Base-by-base conservation (phyloP, 2,888 invertebrate genomes). In the Campoplex nolae region DNA sequence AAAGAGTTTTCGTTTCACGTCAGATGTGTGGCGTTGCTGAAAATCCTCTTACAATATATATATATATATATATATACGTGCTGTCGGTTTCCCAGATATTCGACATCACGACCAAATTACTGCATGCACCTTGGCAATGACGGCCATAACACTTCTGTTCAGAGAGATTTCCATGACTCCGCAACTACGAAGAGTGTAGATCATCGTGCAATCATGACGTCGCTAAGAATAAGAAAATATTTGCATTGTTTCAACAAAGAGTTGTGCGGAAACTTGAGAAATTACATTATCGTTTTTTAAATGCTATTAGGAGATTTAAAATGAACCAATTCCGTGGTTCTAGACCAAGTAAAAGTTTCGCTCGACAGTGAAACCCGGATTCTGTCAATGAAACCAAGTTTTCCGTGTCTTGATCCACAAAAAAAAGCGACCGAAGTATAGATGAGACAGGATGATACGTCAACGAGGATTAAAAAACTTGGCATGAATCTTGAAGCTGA, bases 11-110 rank as follows among this genome's bases (percentile, higher is more conserved):
- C 18, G 42, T 56, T 71, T 83, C 78, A 70, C 79, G 83, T 86
- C 83, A 77, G 68, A 86, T 70, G 80, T 48, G 74, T 74, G 86
- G 77, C 67, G 83, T 67, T 35, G 58, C 38, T 65, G 51, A 35
- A 74, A 56, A 71, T 71, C 62, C 32, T 68, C 67, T 67, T 68
- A 45, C 42, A n/a, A 42, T 32, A 76, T 32, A 32, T 32, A 6
- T 23, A 6, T 38, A 42, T 32, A 76, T 32, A 32, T 32, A 6
- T 23, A 6, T 38, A 3, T 38, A 38, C 38, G 6, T 8, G 45
- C 8, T 18, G n/a, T 1, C 35, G 58, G 75, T 75, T 79, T 56
- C 35, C 76, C 35, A 18, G 75, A 51, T 71, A 28, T 42, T 42
- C 32, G 54, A 54, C 45, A 32, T 73, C 67, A 54, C 67, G 23